Conservation (phyloP, 1,140 invertebrate genomes). For the Rhopalosiphum maidis region DNA sequence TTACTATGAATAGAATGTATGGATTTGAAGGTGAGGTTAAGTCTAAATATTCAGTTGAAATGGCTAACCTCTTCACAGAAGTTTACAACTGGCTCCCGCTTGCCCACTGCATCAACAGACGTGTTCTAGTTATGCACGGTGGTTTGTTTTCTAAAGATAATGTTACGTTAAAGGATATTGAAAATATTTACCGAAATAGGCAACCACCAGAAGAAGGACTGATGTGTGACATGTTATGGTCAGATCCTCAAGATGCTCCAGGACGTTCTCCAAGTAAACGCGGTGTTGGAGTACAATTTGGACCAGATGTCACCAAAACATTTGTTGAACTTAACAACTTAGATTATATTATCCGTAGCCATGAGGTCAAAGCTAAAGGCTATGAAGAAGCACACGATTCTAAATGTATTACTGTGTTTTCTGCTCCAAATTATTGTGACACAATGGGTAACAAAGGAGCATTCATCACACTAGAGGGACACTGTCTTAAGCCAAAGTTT, state of each 20-base stretch:
- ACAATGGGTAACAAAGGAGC: conserved; percentile 98
- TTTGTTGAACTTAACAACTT: conserved; percentile 88
- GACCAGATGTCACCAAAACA: conserved; percentile 91
- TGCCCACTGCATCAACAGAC: conserved; percentile 92
- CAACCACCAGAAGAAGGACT: conserved; percentile 97
- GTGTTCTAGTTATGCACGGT: conserved; percentile 94
- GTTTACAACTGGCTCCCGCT: conserved; percentile 98
- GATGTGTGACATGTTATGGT: conserved; percentile 99
- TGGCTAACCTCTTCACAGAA: conserved; percentile 97
- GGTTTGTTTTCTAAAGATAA: conserved; percentile 89
- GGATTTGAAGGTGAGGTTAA: conserved; percentile 98
- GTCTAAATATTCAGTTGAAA: conserved; percentile 90
- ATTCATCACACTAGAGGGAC: conserved; percentile 93
- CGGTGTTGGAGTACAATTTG: conserved; percentile 98
- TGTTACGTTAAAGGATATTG: conserved; percentile 90
- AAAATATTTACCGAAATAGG: conserved; percentile 85
- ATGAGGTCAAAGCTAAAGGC: conserved; percentile 97
- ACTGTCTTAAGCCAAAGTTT: conserved; percentile 88
- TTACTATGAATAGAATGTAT: conserved; percentile 99
- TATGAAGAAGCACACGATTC: conserved; percentile 95
- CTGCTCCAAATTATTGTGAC: conserved; percentile 99
- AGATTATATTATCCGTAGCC: conserved; percentile 93
- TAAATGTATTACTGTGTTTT: conserved; percentile 95
- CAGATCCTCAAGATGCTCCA: conserved; percentile 89
- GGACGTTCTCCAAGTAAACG: conserved; percentile 93